Conservation (phyloP, 2,797 vertebrate species). For the Syndactyla subalaris region DNA sequence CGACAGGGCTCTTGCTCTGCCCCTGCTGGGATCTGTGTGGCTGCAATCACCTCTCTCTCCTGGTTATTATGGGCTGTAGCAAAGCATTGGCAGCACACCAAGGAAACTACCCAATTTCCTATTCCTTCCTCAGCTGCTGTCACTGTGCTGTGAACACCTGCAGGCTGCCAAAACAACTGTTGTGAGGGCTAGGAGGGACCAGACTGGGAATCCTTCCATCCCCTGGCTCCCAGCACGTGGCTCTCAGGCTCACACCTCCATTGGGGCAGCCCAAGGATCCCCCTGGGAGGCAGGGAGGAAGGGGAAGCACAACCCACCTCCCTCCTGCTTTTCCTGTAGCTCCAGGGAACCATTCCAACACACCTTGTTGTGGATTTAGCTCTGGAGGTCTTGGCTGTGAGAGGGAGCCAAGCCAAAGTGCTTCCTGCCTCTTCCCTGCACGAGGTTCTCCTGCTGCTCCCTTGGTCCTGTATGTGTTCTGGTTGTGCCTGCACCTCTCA, state of each 20-base stretch:
- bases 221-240: background rate
- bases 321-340: conserved; percentile 15
- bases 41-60: conserved; percentile 19
- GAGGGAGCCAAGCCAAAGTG: background rate
- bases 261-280: background rate
- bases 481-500: background rate
- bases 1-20: background rate
- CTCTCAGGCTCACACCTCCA: background rate
- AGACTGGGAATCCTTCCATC: background rate
- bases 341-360: background rate
- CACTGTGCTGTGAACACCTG: conserved; percentile 13
- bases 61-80: background rate
- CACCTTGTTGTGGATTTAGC: background rate
- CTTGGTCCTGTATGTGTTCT: background rate
- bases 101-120: conserved; percentile 12
- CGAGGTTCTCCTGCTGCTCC: background rate
- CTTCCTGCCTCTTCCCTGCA: background rate
- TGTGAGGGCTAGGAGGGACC: background rate
- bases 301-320: background rate
- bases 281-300: background rate
- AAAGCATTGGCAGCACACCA: conserved; percentile 13
- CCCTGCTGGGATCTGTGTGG: background rate
- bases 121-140: conserved; percentile 21
- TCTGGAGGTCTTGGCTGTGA: background rate
- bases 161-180: conserved; percentile 26